Base-by-base conservation (phyloP, 2,888 invertebrate genomes). In the Platycheirus albimanus region DNA sequence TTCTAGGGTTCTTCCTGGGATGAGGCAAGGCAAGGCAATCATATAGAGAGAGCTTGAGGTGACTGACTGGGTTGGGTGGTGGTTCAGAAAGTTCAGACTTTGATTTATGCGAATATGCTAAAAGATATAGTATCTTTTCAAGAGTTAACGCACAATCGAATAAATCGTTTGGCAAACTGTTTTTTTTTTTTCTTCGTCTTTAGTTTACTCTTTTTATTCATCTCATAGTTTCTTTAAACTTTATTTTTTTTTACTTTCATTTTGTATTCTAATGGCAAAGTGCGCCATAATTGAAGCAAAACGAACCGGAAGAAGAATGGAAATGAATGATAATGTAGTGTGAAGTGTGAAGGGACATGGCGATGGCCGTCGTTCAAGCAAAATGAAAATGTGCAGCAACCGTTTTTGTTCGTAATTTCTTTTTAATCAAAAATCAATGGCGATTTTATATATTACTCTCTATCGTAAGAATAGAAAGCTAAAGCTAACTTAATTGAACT, bases 361-460 rank as follows among this genome's bases (percentile, higher is more conserved):
- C n/a, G n/a, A n/a, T n/a, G n/a, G n/a, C n/a, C n/a, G n/a, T 19
- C 19, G 36, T 47, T 47, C 8, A 56, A 20, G 43, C 24, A 47
- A 75, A 80, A 64, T 80, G 33, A 47, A 75, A 80, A 64, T 80
- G 41, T 61, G 63, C 79, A 80, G 36, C 30, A 28, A 24, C 49
- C 41, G n/a, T n/a, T n/a, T n/a, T 54, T 41, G 49, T 43, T 58
- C 20, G 80, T 80, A 70, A 80, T 80, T 80, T 69, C 56, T 61
- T 81, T 81, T 81, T 81, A 81, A 81, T 81, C 77, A 76, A 52
- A 81, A 81, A 81, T 81, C 81, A 66, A 81, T 81, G 30, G 24
- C 51, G 77, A 67, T 71, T 71, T 71, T 67, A 71, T 71, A 56
- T n/a, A n/a, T n/a, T n/a, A n/a, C n/a, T n/a, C n/a, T n/a, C n/a